Evolutionary conservation across 2,797 vertebrate genomes (phyloP), one percentile per base, ranked within the genome.

Genomic region (Xiphorhynchus erythropygius): DNA sequence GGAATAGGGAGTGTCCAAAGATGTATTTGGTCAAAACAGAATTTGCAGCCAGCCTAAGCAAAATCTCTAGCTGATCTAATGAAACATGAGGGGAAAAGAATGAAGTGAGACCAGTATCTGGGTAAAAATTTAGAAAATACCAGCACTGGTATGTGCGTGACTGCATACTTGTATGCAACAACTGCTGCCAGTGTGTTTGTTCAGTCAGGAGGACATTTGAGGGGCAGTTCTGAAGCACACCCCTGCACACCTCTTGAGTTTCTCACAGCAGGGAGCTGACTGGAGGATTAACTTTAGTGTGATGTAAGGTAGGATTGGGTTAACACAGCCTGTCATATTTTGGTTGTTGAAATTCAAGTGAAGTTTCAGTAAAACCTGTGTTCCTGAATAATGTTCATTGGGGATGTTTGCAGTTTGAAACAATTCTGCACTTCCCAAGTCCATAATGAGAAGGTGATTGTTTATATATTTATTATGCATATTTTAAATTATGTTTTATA

Each of bases 1-100:
- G 18, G 47, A 80, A 71, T 28, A 93, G 65, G 95, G 96, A 94
- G 96, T 90, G 89, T 85, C 84, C n/a, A 27, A 47, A 81, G 37
- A 64, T 73, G 24, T 44, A 47, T 89, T 87, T 77, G 37, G 57
- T 41, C 53, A 88, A 81, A 95, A 84, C 24, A 79, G 41, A 91
- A 39, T 55, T 78, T 71, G 16, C 19, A 88, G 37, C 32, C 30
- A 81, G 28, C 44, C 21, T 88, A 60, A 83, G 55, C 27, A 94
- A 79, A 84, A 74, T 56, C 35, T 56, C 22, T 81, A 82, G 41
- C 37, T 92, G 49, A 71, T 82, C 37, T 80, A 55, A 93, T 76
- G 83, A 91, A 88, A 87, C 9, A 11, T 3, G 44, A 80, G 52
- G 42, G 32, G 57, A 4, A 76, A 90, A 81, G 84, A 90, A 94